These are phyloP conservation scores for Pitangus sulphuratus DNA, from an alignment of 2,797 vertebrate genomes.

Conservation along the genomic window DNA sequence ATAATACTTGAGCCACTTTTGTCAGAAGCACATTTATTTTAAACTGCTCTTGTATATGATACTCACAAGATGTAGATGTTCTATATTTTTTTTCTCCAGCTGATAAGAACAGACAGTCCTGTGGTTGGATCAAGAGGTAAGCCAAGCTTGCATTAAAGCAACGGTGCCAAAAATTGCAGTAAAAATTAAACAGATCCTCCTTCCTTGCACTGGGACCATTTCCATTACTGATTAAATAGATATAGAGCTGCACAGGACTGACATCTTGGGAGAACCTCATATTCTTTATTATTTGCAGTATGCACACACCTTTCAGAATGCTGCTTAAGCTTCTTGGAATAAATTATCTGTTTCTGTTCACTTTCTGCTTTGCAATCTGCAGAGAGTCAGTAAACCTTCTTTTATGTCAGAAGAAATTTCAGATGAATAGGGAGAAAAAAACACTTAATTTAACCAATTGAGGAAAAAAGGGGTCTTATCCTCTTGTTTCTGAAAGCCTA, in stretches of 20 bases:
- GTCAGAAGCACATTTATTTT: conserved; percentile 87
- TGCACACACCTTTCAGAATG: conserved; percentile 80
- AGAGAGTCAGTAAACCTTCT: conserved; percentile 49
- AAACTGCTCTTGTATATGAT: conserved; percentile 76
- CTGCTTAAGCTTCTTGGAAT: conserved; percentile 33
- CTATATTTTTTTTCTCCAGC: conserved; percentile 73
- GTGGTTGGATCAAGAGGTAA: conserved; percentile 78
- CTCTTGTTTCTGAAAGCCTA: conserved; percentile 49
- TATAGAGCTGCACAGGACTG: conserved; percentile 54
- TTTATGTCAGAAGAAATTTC: conserved; percentile 57
- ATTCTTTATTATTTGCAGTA: conserved; percentile 78
- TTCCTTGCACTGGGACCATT: conserved; percentile 13
- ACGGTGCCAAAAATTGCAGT: conserved; percentile 69
- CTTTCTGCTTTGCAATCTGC: conserved; percentile 37
- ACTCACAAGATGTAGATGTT: conserved; percentile 76
- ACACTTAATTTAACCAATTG: conserved; percentile 48
- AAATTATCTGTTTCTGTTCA: conserved; percentile 44
- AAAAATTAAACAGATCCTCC: conserved; percentile 74
- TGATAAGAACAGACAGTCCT: conserved; percentile 80
- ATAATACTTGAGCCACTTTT: conserved; percentile 90
- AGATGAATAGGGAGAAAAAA: conserved; percentile 9
- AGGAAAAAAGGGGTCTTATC: neutral
- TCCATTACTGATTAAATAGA: conserved; percentile 79
- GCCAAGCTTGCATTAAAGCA: conserved; percentile 73
- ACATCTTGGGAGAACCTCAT: conserved; percentile 75